A percentile compares a stretch with the other conserved stretches of the same genome.
Conservation (phyloP, 2,888 invertebrate species). For the Mythimna albipuncta region DNA sequence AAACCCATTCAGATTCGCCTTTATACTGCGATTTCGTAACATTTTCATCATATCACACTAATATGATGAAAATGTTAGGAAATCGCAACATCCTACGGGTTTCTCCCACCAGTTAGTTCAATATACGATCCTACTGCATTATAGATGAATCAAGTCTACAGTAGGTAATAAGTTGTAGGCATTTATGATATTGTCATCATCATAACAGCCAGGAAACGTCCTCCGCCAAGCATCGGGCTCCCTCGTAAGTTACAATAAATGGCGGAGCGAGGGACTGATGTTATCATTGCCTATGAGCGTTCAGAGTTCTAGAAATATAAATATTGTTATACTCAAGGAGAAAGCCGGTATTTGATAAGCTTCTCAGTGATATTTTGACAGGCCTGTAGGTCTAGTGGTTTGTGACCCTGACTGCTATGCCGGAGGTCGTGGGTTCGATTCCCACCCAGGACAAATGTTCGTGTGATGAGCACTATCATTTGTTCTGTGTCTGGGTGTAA, state of each 20-base stretch:
- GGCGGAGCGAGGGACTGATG: slow-evolving; percentile 18
- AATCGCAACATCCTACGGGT: neutral
- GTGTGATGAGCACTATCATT: no score
- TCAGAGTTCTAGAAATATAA: neutral
- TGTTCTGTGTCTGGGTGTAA: no score
- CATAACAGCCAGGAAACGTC: slow-evolving; percentile 53
- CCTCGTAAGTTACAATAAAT: slow-evolving; percentile 45
- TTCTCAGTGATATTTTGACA: no score
- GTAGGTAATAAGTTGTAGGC: slow-evolving; percentile 14
- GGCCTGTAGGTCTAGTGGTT: no score
- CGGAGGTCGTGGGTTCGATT: no score
- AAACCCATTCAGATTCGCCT: no score
- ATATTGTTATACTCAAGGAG: neutral
- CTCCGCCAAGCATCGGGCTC: slow-evolving; percentile 29
- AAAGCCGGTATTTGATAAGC: neutral
- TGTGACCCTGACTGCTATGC: no score
- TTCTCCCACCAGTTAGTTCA: slow-evolving; percentile 6
- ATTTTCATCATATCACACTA: no score
- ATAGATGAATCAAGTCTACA: slow-evolving; percentile 18
- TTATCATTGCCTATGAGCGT: slow-evolving; percentile 11
- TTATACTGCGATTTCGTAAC: no score
- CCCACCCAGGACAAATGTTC: no score
- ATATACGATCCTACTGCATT: slow-evolving; percentile 2
- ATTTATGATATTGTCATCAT: slow-evolving; percentile 43
- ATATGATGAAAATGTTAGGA: no score